Evolutionary conservation across 2,797 vertebrate species (phyloP).

Genomic region (Fistularia commersonii): DNA sequence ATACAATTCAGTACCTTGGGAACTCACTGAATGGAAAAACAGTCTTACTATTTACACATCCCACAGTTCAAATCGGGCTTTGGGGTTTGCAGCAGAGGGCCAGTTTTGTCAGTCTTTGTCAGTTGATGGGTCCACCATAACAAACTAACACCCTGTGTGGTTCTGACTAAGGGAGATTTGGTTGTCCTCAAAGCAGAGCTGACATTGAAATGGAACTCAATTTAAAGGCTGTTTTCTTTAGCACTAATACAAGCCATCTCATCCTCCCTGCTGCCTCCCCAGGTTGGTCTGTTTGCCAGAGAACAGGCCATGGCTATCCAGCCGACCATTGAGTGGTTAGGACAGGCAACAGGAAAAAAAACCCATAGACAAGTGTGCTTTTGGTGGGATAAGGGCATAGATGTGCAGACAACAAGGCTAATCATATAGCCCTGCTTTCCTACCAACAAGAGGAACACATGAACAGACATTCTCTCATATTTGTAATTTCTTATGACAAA

Average conservation of each 20-base stretch:
- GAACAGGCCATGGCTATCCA: slow-evolving; percentile 4
- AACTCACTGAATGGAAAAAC: no score
- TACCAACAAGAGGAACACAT: slow-evolving; percentile 1
- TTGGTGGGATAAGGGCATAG: no score
- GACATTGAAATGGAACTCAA: neutral
- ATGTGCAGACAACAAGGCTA: no score
- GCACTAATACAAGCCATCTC: neutral
- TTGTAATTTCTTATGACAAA: neutral
- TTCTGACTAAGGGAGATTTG: neutral
- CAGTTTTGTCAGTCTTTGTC: no score
- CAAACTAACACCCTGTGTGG: no score
- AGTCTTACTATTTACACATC: no score
- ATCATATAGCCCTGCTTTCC: neutral
- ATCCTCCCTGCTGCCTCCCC: slow-evolving; percentile 4
- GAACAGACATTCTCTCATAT: neutral
- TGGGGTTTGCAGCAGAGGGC: no score
- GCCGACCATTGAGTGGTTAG: slow-evolving; percentile 1
- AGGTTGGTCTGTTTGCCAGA: slow-evolving; percentile 15
- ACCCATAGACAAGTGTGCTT: no score
- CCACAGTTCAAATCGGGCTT: no score
- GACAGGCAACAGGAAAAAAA: no score
- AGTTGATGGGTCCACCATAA: no score
- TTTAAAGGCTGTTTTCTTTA: neutral
- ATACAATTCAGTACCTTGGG: no score
- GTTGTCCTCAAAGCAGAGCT: neutral